A percentile compares a stretch with the other conserved stretches of the same genome.
Conservation (phyloP, 1,140 invertebrate genomes). For the Drosophila lowei region DNA sequence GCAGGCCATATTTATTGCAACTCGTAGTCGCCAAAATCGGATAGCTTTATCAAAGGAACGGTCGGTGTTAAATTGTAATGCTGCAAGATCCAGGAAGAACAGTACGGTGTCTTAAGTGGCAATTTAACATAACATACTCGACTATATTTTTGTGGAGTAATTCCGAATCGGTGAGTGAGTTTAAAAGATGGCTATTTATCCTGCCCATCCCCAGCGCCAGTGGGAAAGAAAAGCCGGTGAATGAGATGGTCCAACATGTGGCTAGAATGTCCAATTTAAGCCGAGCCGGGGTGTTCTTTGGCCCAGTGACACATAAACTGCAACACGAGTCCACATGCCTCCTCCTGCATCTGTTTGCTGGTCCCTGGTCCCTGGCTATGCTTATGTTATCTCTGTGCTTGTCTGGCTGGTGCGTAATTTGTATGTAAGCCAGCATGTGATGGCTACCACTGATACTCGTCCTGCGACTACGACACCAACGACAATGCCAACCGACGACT, state of each 20-base stretch:
- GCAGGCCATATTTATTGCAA: no score
- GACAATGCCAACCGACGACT: conserved; percentile 23
- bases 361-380: conserved; percentile 8
- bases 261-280: conserved; percentile 49
- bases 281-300: conserved; percentile 51
- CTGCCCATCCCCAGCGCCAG: conserved; percentile 3
- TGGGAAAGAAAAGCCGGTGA: no score
- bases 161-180: no score
- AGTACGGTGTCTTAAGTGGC: no score
- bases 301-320: conserved; percentile 65
- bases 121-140: no score
- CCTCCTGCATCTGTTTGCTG: conserved; percentile 43
- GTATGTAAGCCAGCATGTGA: conserved; percentile 48
- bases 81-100: no score
- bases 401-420: conserved; percentile 49
- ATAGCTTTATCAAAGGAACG: no score
- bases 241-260: conserved; percentile 25
- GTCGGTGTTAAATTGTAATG: no score
- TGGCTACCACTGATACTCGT: conserved; percentile 34
- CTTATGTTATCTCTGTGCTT: conserved; percentile 30
- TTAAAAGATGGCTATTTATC: no score
- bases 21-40: no score
- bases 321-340: conserved; percentile 19
- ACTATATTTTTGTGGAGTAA: no score
- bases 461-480: background rate